phyloP scores from a whole-genome alignment of 2,888 invertebrate genomes.

The Toxonevra muliebris region DNA sequence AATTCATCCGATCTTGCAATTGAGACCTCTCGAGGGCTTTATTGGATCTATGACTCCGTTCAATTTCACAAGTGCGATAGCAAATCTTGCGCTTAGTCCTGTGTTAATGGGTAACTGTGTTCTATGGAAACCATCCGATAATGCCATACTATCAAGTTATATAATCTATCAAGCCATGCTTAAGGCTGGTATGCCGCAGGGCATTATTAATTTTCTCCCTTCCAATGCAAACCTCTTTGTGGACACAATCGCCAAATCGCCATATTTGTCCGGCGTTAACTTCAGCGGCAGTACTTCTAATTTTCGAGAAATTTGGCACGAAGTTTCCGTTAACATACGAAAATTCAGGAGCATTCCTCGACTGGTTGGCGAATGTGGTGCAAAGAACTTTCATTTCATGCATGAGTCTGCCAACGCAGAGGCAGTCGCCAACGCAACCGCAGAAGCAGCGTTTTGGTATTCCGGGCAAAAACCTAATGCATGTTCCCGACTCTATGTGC shows the following conservation, averaged over 20 bases:
- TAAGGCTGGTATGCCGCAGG: slow-evolving; percentile 92
- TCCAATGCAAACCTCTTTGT: slow-evolving; percentile 93
- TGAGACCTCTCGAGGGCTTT: slow-evolving; percentile 93
- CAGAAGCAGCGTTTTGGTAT: slow-evolving; percentile 91
- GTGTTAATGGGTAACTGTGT: slow-evolving; percentile 90
- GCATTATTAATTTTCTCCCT: slow-evolving; percentile 96
- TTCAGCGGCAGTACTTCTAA: slow-evolving; percentile 96
- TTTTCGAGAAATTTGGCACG: slow-evolving; percentile 87
- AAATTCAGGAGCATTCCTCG: slow-evolving; percentile 87
- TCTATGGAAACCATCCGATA: slow-evolving; percentile 96
- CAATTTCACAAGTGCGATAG: slow-evolving; percentile 97
- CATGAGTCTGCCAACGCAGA: slow-evolving; percentile 86
- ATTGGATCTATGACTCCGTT: slow-evolving; percentile 95
- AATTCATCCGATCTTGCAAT: slow-evolving; percentile 80
- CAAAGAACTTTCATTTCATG: slow-evolving; percentile 97
- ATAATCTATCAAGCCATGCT: slow-evolving; percentile 85
- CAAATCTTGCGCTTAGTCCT: slow-evolving; percentile 87
- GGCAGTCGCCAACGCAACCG: slow-evolving; percentile 83
- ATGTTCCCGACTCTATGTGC: slow-evolving; percentile 91
- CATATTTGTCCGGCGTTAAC: slow-evolving; percentile 87
- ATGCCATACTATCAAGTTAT: slow-evolving; percentile 92
- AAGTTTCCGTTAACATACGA: slow-evolving; percentile 84
- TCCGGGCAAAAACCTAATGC: slow-evolving; percentile 97
- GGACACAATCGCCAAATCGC: slow-evolving; percentile 80
- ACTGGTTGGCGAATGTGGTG: slow-evolving; percentile 93